phyloP scores from a whole-genome alignment of 2,888 invertebrate genomes.

The Philereme vetulata region DNA sequence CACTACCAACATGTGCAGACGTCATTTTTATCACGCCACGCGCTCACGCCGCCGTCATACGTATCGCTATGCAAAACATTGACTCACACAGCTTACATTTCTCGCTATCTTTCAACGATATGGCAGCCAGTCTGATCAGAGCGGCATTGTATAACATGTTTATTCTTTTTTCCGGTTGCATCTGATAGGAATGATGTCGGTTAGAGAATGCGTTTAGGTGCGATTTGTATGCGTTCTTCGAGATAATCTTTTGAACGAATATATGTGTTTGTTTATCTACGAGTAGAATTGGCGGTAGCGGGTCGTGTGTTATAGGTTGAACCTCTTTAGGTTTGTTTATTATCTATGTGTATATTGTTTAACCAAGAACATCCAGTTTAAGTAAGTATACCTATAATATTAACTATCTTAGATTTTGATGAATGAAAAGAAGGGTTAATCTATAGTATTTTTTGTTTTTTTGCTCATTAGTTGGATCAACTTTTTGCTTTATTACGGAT shows the following conservation, averaged over 20 bases:
- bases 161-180: slow-evolving; percentile 5
- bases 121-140: background rate
- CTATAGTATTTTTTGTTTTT: too few relatives aligned
- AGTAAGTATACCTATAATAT: background rate
- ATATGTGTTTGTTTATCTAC: slow-evolving; percentile 33
- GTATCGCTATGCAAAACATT: slow-evolving; percentile 12
- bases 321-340: slow-evolving; percentile 12
- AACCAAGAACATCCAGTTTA: too few relatives aligned
- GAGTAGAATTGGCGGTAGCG: slow-evolving; percentile 21
- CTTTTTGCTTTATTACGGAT: background rate
- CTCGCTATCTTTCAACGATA: slow-evolving; percentile 4
- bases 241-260: slow-evolving; percentile 32
- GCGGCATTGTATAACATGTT: slow-evolving; percentile 21
- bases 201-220: slow-evolving; percentile 33
- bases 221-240: slow-evolving; percentile 34
- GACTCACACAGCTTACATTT: slow-evolving; percentile 24
- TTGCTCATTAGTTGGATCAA: background rate
- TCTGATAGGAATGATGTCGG: slow-evolving; percentile 7
- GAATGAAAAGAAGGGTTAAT: background rate
- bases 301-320: slow-evolving; percentile 20
- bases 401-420: slow-evolving; percentile 7
- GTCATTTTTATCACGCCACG: slow-evolving; percentile 68
- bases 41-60: slow-evolving; percentile 58
- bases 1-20: slow-evolving; percentile 50
- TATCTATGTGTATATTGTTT: background rate